Evolutionary conservation across 2,888 invertebrate species (phyloP), one percentile per base, ranked within the genome.

Genomic region (Galerucella calmariensis): DNA sequence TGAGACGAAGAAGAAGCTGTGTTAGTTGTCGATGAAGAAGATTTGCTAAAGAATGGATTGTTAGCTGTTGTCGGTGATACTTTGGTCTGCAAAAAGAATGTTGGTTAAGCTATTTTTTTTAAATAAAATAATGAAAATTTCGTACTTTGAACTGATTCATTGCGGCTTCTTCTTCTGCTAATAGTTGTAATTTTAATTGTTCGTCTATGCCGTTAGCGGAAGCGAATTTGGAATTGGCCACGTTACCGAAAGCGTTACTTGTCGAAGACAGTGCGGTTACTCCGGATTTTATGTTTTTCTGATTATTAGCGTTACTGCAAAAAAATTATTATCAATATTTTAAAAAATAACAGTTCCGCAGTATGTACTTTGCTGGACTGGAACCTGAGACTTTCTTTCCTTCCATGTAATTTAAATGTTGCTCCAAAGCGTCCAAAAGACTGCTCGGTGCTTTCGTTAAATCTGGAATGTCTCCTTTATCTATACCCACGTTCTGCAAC

Each of bases 391-490:
- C 65, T 88, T 96, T 97, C 88, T 95, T 95, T 69, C 98, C 98
- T 86, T 99, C 99, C 76, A 99, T 88, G 0, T 95, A 92, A 59
- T 94, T 95, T 77, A 99, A 91, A 88, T 99, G 99, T 77, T 97
- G 96, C 86, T 99, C 99, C 81, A 99, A 89, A 0, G 99, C 99
- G 88, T 99, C 99, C 75, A 99, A 89, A 70, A 99, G 90, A 86
- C 98, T 98, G 87, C 97, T 97, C 2, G 99, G 99, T 0, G 98
- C 99, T 90, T 98, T 97, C 8, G 98, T 98, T 82, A 99, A 91
- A 89, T 99, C 99, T 59, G 99, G 99, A 87, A 99, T 98, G 86
- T 99, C 98, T 46, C 98, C 98, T 88, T 97, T 97, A 87, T 99
- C 98, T 84, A 99, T 98, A 69, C 99, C 99, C 80, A 98, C 97